Evolutionary conservation across 2,113 vertebrate species (phyloP), one percentile per base, ranked within the genome.

Genomic region (Bolborhynchus lineola): DNA sequence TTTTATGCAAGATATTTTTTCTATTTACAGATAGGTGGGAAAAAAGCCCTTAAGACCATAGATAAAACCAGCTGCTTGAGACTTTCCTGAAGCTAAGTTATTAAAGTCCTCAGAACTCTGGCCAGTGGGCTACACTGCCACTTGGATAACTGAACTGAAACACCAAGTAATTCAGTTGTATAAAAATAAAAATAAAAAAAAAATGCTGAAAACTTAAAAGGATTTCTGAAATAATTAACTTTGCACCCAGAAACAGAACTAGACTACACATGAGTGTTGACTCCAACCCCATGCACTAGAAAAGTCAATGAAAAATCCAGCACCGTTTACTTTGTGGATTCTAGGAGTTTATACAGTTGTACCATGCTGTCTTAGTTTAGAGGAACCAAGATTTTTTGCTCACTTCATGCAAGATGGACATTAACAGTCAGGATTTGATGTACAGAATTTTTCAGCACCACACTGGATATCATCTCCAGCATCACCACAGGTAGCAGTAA

Each of bases 341-440:
- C 18, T 33, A 59, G 3, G 9, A 24, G 25, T 52, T 50, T 47
- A 47, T 14, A 31, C 3, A 85, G 35, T 26, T 70, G 59, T 28
- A 20, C 68, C 1, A 1, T 29, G 82, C 47, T 60, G 28, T 76
- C 47, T 62, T 24, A 79, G 24, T 49, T 70, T 31, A 79, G 33
- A 80, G 47, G 20, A 89, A 25, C 44, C 19, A 74, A 26, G 24
- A 75, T 47, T 92, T 74, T 49, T 88, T 95, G 96, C 97, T 98
- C 97, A 97, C 97, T 97, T 97, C 68, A 83, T 84, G 77, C 39
- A 85, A 96, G 67, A 72, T 3, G 21, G 95, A 60, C 70, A 69
- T 69, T 86, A 95, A n/a, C 42, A 90, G 17, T 67, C 82, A 88
- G 85, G 60, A 41, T 39, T 11, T 74, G 82, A 74, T 29, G 82